Evolutionary conservation across 1,140 invertebrate species (phyloP).

Genomic region (Pseudomyrmex dendroicus): DNA sequence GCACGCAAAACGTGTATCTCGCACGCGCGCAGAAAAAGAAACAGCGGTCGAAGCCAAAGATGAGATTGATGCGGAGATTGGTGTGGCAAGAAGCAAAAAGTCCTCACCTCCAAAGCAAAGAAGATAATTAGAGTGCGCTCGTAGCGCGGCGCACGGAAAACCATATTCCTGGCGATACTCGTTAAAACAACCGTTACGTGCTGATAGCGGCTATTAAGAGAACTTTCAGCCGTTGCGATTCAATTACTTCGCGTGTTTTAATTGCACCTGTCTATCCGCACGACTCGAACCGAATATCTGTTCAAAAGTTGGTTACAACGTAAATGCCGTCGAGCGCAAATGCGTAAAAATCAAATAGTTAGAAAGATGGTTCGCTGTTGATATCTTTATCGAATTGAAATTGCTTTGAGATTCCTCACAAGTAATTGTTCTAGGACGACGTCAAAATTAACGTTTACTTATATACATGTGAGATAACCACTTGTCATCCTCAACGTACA

Average conservation of each 20-base stretch:
- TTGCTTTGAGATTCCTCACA: background rate
- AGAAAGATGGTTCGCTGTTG: background rate
- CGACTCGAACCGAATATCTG: background rate
- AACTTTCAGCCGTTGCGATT: conserved; percentile 77
- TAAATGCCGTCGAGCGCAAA: background rate
- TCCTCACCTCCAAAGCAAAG: conserved; percentile 22
- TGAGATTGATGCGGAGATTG: no score
- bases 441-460: conserved; percentile 29
- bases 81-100: conserved; percentile 43
- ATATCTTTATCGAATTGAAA: background rate
- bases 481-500: conserved; percentile 15
- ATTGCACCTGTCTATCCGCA: conserved; percentile 74
- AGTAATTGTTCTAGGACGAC: background rate
- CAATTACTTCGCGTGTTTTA: conserved; percentile 77
- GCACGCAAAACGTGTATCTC: background rate
- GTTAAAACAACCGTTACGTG: conserved; percentile 77
- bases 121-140: conserved; percentile 75
- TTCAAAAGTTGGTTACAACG: background rate
- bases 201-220: conserved; percentile 77
- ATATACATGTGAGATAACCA: background rate
- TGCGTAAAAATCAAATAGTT: conserved; percentile 1
- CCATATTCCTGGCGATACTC: conserved; percentile 72
- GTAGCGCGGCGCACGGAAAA: conserved; percentile 26
- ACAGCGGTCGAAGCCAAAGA: background rate
- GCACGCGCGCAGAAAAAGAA: conserved; percentile 14